Conservation (phyloP, 2,797 vertebrate genomes). For the Chiroxiphia lanceolata region DNA sequence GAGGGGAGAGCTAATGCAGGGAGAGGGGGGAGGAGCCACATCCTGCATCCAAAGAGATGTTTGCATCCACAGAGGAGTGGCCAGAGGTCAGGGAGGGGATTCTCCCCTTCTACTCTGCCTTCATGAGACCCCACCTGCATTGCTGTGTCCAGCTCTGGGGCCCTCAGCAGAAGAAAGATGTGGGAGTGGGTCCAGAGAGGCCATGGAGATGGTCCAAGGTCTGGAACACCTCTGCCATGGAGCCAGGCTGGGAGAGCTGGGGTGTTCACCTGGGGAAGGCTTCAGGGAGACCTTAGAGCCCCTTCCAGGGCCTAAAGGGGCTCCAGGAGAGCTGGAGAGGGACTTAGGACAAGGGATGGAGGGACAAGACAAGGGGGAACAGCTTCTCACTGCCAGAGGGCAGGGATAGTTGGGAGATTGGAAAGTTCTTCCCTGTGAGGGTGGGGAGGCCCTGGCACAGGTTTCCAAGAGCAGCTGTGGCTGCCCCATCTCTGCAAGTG, state of each 20-base stretch:
- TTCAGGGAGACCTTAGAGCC: neutral
- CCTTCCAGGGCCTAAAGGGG: neutral
- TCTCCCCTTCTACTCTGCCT: neutral
- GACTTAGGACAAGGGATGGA: neutral
- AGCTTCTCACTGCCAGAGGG: neutral
- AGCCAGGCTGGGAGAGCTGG: neutral
- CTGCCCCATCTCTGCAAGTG: neutral
- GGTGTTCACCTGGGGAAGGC: neutral
- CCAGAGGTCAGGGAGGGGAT: neutral
- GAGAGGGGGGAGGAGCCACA: neutral
- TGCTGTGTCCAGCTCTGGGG: neutral
- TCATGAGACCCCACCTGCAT: neutral
- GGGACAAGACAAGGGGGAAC: neutral
- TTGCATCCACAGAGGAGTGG: neutral
- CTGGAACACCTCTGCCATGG: neutral
- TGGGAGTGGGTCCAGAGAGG: neutral
- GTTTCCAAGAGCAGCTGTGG: neutral
- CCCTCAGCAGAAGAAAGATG: neutral
- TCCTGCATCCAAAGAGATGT: neutral
- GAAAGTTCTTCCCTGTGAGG: rapidly evolving
- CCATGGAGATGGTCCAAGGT: rapidly evolving
- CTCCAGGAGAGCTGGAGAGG: neutral
- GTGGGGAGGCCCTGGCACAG: rapidly evolving
- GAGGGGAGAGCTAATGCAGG: neutral
- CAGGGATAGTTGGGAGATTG: neutral